These are phyloP conservation scores for Huso huso DNA, from an alignment of 2,797 vertebrate species.

Conservation along the genomic window DNA sequence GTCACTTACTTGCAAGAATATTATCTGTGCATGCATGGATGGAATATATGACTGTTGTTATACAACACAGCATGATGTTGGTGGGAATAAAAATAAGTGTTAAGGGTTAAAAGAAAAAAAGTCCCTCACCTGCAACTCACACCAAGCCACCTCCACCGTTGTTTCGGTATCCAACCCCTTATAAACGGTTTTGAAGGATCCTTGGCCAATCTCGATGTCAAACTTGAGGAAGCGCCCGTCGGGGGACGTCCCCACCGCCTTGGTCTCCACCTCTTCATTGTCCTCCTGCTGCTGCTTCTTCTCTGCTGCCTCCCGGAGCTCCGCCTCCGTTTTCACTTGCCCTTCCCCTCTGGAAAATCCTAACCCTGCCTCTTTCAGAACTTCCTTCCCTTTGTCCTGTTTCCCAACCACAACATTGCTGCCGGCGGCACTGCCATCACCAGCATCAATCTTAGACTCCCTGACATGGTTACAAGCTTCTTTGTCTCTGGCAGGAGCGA, in stretches of 20 bases:
- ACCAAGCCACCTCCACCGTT: slow-evolving; percentile 97
- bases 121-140: slow-evolving; percentile 86
- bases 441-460: neutral
- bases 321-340: slow-evolving; percentile 45
- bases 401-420: slow-evolving; percentile 40
- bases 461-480: neutral
- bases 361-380: slow-evolving; percentile 41
- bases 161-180: slow-evolving; percentile 96
- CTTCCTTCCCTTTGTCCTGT: slow-evolving; percentile 9
- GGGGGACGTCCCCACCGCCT: slow-evolving; percentile 87
- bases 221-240: slow-evolving; percentile 96
- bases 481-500: neutral
- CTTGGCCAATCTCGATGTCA: slow-evolving; percentile 94
- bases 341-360: slow-evolving; percentile 47
- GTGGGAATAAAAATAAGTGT: neutral
- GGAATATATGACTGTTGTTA: too few species aligned
- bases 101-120: slow-evolving; percentile 19
- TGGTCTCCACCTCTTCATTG: slow-evolving; percentile 90
- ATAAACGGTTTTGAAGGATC: slow-evolving; percentile 97
- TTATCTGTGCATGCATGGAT: too few species aligned
- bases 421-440: neutral
- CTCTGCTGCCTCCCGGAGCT: slow-evolving; percentile 51
- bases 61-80: too few species aligned
- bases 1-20: too few species aligned
- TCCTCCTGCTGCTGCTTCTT: slow-evolving; percentile 63